A percentile compares a stretch with the other conserved stretches of the same genome.
Evolutionary conservation across 2,888 invertebrate species (phyloP).

Genomic region (Elgonia sp.): DNA sequence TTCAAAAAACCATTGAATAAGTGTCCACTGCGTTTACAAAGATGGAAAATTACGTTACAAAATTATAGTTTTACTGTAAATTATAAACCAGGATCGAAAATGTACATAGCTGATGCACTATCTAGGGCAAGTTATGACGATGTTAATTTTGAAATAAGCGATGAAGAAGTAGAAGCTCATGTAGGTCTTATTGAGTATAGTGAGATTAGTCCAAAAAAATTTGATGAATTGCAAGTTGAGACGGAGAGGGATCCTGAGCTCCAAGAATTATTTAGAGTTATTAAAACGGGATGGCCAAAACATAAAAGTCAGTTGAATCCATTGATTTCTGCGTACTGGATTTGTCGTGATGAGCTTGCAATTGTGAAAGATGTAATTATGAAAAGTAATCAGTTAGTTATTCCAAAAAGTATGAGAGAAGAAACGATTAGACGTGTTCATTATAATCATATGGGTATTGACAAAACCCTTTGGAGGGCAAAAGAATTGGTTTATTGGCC

Average conservation of each 20-base stretch:
- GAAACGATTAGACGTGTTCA: constrained; percentile 77
- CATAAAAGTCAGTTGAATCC: not conserved
- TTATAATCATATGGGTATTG: constrained; percentile 78
- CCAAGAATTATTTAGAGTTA: not conserved
- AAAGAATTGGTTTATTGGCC: constrained; percentile 79
- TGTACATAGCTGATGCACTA: constrained; percentile 81
- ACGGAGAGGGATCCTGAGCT: constrained; percentile 72
- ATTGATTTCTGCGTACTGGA: constrained; percentile 60
- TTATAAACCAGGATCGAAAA: constrained; percentile 79
- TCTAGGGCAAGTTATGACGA: constrained; percentile 76
- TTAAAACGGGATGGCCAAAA: constrained; percentile 22
- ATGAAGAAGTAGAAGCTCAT: constrained; percentile 32
- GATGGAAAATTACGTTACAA: constrained; percentile 57
- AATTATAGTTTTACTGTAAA: constrained; percentile 61
- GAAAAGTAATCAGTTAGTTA: constrained; percentile 74
- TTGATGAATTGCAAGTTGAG: constrained; percentile 12
- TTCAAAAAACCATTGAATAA: constrained; percentile 78
- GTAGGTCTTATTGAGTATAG: constrained; percentile 2
- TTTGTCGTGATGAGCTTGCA: constrained; percentile 24
- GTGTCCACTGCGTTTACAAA: constrained; percentile 47
- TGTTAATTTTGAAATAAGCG: not conserved
- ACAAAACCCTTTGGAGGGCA: constrained; percentile 75
- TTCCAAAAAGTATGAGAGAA: constrained; percentile 75
- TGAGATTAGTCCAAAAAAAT: constrained; percentile 28
- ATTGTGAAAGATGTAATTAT: constrained; percentile 71